Evolutionary conservation across 2,888 invertebrate species (phyloP), one percentile per base, ranked within the genome.

Genomic region (Tachystola acroxantha): DNA sequence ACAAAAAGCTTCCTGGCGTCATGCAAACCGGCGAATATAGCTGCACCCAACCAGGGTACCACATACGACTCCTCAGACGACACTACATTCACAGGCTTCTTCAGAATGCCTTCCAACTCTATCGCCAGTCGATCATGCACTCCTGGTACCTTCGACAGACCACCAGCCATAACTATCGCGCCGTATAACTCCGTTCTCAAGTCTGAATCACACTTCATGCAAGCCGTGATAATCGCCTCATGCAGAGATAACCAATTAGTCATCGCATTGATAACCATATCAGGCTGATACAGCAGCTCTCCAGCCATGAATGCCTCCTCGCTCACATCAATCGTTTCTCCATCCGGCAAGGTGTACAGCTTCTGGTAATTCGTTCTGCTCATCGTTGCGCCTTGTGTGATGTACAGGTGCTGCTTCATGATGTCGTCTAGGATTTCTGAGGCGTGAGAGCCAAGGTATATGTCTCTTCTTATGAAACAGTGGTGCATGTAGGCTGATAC

Each of bases 11-110:
- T 70, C 2, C 52, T 42, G 0, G 71, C 45, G 1, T 59, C 74
- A 0, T 53, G 20, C 36, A 82, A 61, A 0, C 70, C 69, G 1
- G 80, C 77, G 32, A 79, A 82, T 0, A 68, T 68, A 0, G 85
- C 71, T 2, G 73, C 85, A 0, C 85, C 85, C 10, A 84, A 44
- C 84, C 82, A 84, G 0, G 73, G 19, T 1, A 71, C 47, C 0
- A 70, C 58, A 24, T 73, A 72, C 0, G 70, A 46, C 43, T 85
- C 84, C 0, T 57, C 19, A 0, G 72, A 67, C 0, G 53, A 32
- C 1, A 64, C 1, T 1, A 84, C 46, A 16, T 57, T 54, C 0
- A 72, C 67, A 0, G 67, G 54, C 6, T 43, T 50, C 1, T 53
- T 7, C 0, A 53, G 35, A 0, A 53, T 7, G 1, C 26, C 27